Conservation (phyloP, 2,888 invertebrate genomes). For the Acleris laterana region DNA sequence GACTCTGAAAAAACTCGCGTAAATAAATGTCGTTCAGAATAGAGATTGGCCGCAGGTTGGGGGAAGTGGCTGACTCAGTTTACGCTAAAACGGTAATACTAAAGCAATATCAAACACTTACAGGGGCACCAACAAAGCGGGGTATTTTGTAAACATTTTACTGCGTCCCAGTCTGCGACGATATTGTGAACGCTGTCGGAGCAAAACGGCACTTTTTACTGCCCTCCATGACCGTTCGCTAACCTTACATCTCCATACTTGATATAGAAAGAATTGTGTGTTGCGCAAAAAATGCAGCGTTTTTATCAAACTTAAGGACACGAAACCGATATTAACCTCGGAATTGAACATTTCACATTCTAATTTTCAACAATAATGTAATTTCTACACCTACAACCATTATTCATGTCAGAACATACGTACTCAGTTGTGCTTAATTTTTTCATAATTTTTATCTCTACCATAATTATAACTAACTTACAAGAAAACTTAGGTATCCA, state of each 20-base stretch:
- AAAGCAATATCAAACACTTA: conserved; percentile 72
- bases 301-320: background rate
- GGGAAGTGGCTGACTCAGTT: conserved; percentile 46
- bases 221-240: conserved; percentile 66
- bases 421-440: no score
- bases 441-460: no score
- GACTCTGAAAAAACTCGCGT: background rate
- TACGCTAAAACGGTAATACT: conserved; percentile 66
- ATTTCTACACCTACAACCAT: no score
- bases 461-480: background rate
- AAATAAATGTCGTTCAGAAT: conserved; percentile 23
- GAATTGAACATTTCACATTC: no score
- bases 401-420: no score
- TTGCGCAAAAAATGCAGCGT: conserved; percentile 9
- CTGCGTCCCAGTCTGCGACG: conserved; percentile 78
- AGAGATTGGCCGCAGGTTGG: conserved; percentile 33
- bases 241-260: conserved; percentile 54
- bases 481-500: no score
- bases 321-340: no score
- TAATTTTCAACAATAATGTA: no score
- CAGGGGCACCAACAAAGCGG: conserved; percentile 66
- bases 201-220: conserved; percentile 79
- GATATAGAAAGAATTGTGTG: conserved; percentile 42
- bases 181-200: conserved; percentile 76
- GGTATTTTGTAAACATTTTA: conserved; percentile 82